Conservation (phyloP, 2,797 vertebrate genomes). For the Buceros bicornis region DNA sequence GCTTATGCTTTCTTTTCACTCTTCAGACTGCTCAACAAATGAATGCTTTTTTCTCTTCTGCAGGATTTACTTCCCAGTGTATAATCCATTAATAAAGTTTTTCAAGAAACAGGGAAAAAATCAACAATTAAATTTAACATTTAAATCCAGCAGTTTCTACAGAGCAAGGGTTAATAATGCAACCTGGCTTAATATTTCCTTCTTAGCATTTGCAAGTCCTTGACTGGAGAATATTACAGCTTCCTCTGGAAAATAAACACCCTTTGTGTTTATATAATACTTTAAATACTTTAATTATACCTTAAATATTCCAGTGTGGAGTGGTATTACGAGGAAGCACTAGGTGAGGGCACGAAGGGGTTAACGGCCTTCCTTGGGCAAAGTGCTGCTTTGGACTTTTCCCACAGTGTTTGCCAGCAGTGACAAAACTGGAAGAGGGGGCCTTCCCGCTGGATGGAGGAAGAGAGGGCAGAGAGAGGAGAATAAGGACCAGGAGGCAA, state of each 20-base stretch:
- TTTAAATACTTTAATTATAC: not conserved
- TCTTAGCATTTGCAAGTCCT: not conserved
- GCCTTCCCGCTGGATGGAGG: not conserved
- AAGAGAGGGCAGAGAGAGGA: not conserved
- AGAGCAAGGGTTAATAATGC: not conserved
- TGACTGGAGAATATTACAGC: not conserved
- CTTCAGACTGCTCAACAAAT: conserved; percentile 32
- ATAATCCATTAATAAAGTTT: not conserved
- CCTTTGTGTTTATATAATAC: not conserved
- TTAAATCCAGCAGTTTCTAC: not conserved
- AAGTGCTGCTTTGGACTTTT: not conserved
- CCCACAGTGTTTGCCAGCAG: conserved; percentile 9
- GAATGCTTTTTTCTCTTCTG: not conserved
- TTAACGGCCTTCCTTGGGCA: conserved; percentile 6
- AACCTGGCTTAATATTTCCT: not conserved
- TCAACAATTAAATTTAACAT: not conserved
- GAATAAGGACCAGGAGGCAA: not conserved
- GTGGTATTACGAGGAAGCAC: not conserved
- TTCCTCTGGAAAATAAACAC: not conserved
- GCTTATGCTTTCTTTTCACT: conserved; percentile 27
- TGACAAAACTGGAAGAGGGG: not conserved
- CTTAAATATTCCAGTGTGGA: not conserved
- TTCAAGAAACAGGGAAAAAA: not conserved
- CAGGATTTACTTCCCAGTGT: not conserved
- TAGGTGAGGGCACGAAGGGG: not conserved